phyloP scores from a whole-genome alignment of 2,797 vertebrate genomes.

The Hapalemur alaotrensis region DNA sequence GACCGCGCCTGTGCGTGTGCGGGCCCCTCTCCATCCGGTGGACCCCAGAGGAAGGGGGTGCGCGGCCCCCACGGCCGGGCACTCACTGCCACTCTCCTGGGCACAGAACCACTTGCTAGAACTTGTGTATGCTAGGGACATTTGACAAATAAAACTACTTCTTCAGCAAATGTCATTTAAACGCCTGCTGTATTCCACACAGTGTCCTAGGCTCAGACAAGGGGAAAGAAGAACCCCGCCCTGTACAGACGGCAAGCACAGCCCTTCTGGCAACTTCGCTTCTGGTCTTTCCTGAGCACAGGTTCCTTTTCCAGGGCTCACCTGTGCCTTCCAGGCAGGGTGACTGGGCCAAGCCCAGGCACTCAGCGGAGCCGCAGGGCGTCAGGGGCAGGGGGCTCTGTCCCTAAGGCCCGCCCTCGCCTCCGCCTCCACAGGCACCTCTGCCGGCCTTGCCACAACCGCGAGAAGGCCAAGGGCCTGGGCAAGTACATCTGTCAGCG shows the following conservation, averaged over 20 bases:
- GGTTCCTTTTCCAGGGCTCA: neutral
- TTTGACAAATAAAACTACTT: neutral
- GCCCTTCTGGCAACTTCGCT: fast-evolving
- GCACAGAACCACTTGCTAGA: neutral
- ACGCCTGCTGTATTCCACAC: neutral
- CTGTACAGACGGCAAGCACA: neutral
- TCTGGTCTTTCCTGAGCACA: neutral
- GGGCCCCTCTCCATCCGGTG: neutral
- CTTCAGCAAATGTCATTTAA: neutral
- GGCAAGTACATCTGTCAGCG: constrained; percentile 87
- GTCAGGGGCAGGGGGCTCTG: neutral
- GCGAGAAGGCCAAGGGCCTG: constrained; percentile 86
- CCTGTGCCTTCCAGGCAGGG: no score
- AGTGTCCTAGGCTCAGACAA: neutral
- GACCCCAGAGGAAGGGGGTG: neutral
- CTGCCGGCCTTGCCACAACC: constrained; percentile 86
- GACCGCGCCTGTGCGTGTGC: neutral
- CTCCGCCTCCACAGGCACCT: constrained; percentile 80
- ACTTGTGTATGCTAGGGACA: neutral
- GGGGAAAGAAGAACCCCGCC: neutral
- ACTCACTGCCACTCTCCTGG: neutral
- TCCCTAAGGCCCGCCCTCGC: neutral
- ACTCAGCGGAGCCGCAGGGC: fast-evolving
- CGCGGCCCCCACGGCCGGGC: fast-evolving
- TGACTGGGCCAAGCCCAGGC: neutral